Evolutionary conservation across 2,797 vertebrate genomes (phyloP), one percentile per base, ranked within the genome.

Genomic region (Morelia viridis): DNA sequence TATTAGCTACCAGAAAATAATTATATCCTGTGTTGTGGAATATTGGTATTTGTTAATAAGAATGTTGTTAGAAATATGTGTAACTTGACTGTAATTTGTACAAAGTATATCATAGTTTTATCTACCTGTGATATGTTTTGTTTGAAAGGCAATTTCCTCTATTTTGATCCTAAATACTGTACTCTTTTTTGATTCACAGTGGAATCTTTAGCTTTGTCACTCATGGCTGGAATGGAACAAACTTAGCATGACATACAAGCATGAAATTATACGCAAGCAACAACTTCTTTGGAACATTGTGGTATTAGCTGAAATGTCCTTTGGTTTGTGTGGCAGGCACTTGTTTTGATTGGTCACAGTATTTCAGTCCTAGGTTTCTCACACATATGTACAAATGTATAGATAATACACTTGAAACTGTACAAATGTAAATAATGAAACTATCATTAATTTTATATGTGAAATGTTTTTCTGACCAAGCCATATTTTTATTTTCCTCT

Each of bases 221-320:
- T 99, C 93, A 99, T 99, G 99, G 99, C 99, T 7, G 99, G 99
- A 83, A 99, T 99, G 95, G 99, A 99, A 92, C 99, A 99, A 84
- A 96, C 92, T 93, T 98, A 96, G 95, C n/a, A 31, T 15, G 61
- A 28, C 68, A 2, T 56, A 62, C 26, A 12, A 85, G 17, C 24
- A 3, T 1, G 83, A 85, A 95, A 56, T 24, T 76, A 24, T 26
- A 91, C 31, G 68, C 58, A 89, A 93, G 46, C 46, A 88, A 41
- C 24, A 31, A 84, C 84, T 83, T 3, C 90, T 84, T 76, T 89
- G 94, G 10, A 94, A 86, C 88, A 56, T 11, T 83, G 10, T 90
- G 94, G 94, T 35, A 91, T 95, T 46, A 35, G 3, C 41, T 71
- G 10, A 57, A 85, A 41, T 68, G 31, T 50, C 12, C 10, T 68